Evolutionary conservation across 2,888 invertebrate genomes (phyloP).

Genomic region (Crepidodera aurea): DNA sequence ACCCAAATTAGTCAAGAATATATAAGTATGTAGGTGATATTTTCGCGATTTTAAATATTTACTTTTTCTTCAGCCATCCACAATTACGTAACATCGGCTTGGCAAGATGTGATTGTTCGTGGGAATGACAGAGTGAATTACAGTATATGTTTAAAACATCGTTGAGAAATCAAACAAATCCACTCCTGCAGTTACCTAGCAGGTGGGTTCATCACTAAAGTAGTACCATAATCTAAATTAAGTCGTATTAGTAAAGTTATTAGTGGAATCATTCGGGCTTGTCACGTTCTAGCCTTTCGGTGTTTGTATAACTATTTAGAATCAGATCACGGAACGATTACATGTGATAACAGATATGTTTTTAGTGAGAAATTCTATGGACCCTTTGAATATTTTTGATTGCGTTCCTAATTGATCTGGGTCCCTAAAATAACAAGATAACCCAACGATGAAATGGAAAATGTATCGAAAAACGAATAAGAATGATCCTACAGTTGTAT

Average conservation of each 20-base stretch:
- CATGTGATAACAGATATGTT: constrained; percentile 23
- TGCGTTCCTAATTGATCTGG: background rate
- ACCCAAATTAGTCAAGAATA: too few species aligned
- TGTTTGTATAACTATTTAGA: constrained; percentile 42
- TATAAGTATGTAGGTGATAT: too few species aligned
- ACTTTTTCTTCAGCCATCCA: too few species aligned
- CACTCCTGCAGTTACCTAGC: constrained; percentile 16
- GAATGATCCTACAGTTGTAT: too few species aligned
- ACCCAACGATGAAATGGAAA: too few species aligned
- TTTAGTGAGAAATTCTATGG: background rate
- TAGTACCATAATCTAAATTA: constrained; percentile 50
- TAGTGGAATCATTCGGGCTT: constrained; percentile 46
- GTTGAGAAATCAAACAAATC: constrained; percentile 29
- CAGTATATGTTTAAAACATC: too few species aligned
- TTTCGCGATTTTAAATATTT: too few species aligned
- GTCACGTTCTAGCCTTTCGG: constrained; percentile 41
- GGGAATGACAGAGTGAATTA: too few species aligned
- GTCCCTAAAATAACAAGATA: background rate
- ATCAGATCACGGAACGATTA: constrained; percentile 46
- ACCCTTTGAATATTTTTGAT: background rate
- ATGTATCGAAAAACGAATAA: too few species aligned
- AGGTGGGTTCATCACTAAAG: constrained; percentile 46
- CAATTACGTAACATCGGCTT: too few species aligned
- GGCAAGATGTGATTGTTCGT: too few species aligned
- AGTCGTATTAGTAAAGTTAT: constrained; percentile 47